These are phyloP conservation scores for Caenorhabditis sinica DNA, from an alignment of 2,888 invertebrate species.

Conservation along the genomic window DNA sequence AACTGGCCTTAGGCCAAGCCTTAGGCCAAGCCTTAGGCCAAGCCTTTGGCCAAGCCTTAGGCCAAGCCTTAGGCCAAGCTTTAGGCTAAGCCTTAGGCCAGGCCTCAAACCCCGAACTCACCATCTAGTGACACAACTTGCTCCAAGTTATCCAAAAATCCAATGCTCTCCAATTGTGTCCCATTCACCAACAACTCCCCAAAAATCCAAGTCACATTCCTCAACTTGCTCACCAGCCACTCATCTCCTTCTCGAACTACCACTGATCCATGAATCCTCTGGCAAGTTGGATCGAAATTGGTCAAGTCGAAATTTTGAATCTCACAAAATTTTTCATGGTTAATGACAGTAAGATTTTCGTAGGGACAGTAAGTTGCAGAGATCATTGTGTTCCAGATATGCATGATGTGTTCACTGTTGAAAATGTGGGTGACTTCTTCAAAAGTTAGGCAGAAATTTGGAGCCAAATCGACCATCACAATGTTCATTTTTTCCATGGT, in stretches of 20 bases:
- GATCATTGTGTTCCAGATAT: background rate
- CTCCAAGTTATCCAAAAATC: background rate
- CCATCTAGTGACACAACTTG: background rate
- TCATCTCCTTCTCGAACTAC: background rate
- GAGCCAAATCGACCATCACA: no score
- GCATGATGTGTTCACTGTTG: background rate
- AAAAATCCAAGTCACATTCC: slow-evolving; percentile 4
- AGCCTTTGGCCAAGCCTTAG: no score
- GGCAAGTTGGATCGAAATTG: background rate
- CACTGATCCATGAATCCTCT: background rate
- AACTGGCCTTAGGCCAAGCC: background rate
- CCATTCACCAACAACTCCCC: background rate
- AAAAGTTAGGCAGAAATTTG: background rate
- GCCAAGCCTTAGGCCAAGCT: no score
- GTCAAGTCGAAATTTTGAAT: background rate
- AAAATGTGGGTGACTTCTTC: background rate
- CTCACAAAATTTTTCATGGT: background rate
- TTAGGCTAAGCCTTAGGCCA: no score
- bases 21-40: no score
- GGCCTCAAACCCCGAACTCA: background rate
- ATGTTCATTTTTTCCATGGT: no score
- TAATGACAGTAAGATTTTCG: background rate
- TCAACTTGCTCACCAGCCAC: background rate
- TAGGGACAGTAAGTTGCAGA: background rate
- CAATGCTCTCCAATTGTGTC: background rate